Base-by-base conservation (phyloP, 2,797 vertebrate genomes). In the Neostethus bicornis region DNA sequence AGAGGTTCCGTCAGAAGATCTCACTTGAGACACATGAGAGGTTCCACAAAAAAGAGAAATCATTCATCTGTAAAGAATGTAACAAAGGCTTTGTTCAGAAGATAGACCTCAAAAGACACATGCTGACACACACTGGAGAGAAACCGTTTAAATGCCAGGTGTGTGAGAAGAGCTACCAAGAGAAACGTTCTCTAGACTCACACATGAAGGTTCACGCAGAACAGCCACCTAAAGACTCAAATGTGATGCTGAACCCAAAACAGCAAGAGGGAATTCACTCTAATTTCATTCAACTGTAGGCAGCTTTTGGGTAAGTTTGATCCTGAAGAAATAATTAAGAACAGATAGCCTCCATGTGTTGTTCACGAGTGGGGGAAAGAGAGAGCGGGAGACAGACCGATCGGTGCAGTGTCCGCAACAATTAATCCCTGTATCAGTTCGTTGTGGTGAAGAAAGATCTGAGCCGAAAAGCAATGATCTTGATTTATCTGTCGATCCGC, bases 41-140 rank as follows among this genome's bases (percentile, higher is more conserved):
- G 7, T 87, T 89, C 61, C 88, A 89, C 81, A 86, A 84, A 57
- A 84, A 86, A 32, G 87, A 89, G 47, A 84, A 80, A 16, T 55
- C 61, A 0, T 85, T 78, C 20, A 20, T 61, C 51, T 90, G 88
- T 56, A 70, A 61, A 26, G 51, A 73, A 5, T 90, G 88, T 68
- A 64, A 32, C 35, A 87, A 87, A 48, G 60, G 84, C 43, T 89
- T 89, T 0, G 81, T 85, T 4, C 84, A 88, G 69, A 87, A 87
- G 70, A 80, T 82, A 1, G 85, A 88, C 73, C 68, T 88, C 23
- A 87, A 88, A 51, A 75, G 80, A 20, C 87, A 90, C 66, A 78
- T 85, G 79, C 53, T 85, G 52, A 88, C 79, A 0, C 88, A 89
- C 79, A 88, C 83, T 0, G 88, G 88, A 0, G 87, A 90, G 66